Percentiles rank a stretch among this genome's conserved stretches.
These are phyloP conservation scores for Napeogenes inachia DNA, from an alignment of 2,888 invertebrate genomes.

Conservation along the genomic window DNA sequence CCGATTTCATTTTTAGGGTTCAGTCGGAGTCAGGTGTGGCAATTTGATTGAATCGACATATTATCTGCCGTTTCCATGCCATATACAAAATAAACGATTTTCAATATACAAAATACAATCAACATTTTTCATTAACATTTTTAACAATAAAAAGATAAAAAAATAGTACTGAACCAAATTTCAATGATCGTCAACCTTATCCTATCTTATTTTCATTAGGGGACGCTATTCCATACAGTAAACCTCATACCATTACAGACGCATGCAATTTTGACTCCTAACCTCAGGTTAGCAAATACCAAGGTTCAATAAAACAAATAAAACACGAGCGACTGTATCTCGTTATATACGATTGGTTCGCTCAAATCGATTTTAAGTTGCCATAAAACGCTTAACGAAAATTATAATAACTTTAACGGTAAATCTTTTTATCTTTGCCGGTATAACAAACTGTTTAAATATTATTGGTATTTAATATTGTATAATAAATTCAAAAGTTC, in stretches of 20 bases:
- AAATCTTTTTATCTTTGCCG: conserved; percentile 3
- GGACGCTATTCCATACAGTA: conserved; percentile 1
- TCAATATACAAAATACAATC: not conserved
- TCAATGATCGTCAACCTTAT: conserved; percentile 5
- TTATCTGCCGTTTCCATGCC: no score
- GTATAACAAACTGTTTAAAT: conserved; percentile 2
- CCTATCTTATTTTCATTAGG: conserved; percentile 13
- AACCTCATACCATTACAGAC: not conserved
- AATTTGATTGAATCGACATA: no score
- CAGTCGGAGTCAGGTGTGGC: not conserved
- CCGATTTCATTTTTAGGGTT: conserved; percentile 6
- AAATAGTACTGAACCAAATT: not conserved
- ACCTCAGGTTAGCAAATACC: not conserved
- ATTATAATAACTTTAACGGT: conserved; percentile 21
- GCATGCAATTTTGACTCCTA: conserved; percentile 8
- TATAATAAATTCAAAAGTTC: not conserved
- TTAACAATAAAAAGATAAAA: not conserved
- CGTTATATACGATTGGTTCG: conserved; percentile 26
- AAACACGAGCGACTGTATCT: conserved; percentile 13
- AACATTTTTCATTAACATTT: not conserved
- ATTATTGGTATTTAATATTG: not conserved
- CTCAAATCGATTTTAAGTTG: conserved; percentile 27
- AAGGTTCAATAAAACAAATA: conserved; percentile 1
- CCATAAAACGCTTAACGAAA: conserved; percentile 28
- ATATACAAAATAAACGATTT: no score